Conservation (phyloP, 2,113 vertebrate species). For the Excalfactoria chinensis region DNA sequence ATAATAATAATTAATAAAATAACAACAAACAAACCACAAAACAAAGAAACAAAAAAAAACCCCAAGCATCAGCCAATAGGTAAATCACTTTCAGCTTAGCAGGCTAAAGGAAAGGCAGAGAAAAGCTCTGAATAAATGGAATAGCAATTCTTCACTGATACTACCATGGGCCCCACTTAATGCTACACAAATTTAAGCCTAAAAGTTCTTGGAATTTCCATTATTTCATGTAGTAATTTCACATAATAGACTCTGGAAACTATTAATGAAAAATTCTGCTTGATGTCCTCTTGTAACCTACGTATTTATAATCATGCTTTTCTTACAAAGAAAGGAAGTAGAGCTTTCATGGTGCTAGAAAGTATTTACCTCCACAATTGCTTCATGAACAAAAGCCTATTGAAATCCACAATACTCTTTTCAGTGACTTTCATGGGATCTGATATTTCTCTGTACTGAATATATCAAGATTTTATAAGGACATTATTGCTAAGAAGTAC, state of each 20-base stretch:
- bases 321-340: conserved; percentile 4
- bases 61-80: background rate
- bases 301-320: background rate
- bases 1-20: no score
- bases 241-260: background rate
- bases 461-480: background rate
- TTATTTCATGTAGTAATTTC: background rate
- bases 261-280: background rate
- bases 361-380: background rate
- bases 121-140: background rate
- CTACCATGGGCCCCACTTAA: background rate
- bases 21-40: no score
- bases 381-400: background rate
- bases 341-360: background rate
- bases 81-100: background rate
- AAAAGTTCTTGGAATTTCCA: background rate
- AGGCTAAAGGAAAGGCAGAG: background rate
- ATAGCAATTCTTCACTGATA: background rate
- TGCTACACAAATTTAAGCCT: background rate
- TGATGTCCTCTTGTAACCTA: background rate
- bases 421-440: background rate
- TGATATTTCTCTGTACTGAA: background rate
- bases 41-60: no score
- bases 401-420: conserved; percentile 11
- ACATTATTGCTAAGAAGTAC: conserved; percentile 14